Evolutionary conservation across 2,797 vertebrate genomes (phyloP).

Genomic region (Microctenopoma lineatum): DNA sequence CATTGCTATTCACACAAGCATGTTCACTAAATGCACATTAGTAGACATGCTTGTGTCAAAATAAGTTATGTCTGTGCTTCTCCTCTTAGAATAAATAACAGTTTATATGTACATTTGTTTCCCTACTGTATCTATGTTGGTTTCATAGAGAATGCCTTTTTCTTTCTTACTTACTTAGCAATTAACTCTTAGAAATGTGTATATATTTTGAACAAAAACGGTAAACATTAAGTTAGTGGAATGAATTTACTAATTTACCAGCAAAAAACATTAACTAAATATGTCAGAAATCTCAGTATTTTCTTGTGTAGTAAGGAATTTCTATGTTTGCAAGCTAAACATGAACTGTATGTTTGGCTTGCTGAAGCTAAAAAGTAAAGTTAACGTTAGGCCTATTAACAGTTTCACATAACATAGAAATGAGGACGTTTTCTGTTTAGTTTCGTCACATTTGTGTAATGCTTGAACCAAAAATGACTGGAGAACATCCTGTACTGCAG

Average conservation of each 20-base stretch:
- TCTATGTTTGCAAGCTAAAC: too few relatives aligned
- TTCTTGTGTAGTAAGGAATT: too few relatives aligned
- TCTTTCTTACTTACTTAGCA: background rate
- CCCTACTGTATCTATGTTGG: background rate
- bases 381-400: background rate
- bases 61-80: conserved; percentile 24
- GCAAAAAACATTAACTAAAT: too few relatives aligned
- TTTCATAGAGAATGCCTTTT: too few relatives aligned
- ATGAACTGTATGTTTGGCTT: too few relatives aligned
- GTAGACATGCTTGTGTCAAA: conserved; percentile 42
- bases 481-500: background rate
- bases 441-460: background rate
- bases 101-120: background rate
- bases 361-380: background rate
- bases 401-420: background rate
- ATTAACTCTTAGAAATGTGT: background rate
- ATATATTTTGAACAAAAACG: too few relatives aligned
- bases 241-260: too few relatives aligned
- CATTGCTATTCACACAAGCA: too few relatives aligned
- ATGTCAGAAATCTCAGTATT: too few relatives aligned
- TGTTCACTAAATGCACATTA: conserved; percentile 14
- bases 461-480: background rate
- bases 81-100: conserved; percentile 2
- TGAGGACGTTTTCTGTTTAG: background rate
- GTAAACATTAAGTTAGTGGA: too few relatives aligned